Evolutionary conservation across 2,888 invertebrate species (phyloP).

Genomic region (Ennomos erosarius): DNA sequence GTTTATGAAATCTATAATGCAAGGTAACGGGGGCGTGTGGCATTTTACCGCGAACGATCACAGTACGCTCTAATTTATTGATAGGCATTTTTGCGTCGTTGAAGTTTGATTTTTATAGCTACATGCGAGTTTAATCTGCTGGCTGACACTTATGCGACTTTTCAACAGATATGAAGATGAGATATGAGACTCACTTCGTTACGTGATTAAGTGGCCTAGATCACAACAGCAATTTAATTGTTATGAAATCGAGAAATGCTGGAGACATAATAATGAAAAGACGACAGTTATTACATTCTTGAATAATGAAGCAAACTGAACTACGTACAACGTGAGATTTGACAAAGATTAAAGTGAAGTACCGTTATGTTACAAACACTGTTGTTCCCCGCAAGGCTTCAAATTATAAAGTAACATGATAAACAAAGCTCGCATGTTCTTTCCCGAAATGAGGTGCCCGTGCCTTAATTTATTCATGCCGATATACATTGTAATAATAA

Average conservation of each 20-base stretch:
- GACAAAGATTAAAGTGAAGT: constrained; percentile 9
- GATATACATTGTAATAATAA: neutral
- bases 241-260: constrained; percentile 12
- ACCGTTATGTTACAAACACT: constrained; percentile 12
- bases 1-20: constrained; percentile 79
- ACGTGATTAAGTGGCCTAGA: neutral
- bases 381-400: constrained; percentile 10
- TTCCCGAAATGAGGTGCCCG: neutral
- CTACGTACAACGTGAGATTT: constrained; percentile 8
- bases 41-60: constrained; percentile 65
- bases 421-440: constrained; percentile 12
- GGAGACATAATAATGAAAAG: constrained; percentile 21
- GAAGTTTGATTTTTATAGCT: neutral
- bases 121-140: no score
- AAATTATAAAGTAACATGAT: constrained; percentile 5
- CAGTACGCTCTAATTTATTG: constrained; percentile 40
- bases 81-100: constrained; percentile 24
- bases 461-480: neutral
- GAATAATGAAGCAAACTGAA: constrained; percentile 22
- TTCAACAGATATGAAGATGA: no score
- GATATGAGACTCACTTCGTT: no score
- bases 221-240: constrained; percentile 1
- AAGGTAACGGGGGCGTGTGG: constrained; percentile 56
- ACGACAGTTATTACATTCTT: constrained; percentile 32
- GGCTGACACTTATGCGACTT: no score